Base-by-base conservation (phyloP, 2,797 vertebrate genomes). In the Xenopus petersii region DNA sequence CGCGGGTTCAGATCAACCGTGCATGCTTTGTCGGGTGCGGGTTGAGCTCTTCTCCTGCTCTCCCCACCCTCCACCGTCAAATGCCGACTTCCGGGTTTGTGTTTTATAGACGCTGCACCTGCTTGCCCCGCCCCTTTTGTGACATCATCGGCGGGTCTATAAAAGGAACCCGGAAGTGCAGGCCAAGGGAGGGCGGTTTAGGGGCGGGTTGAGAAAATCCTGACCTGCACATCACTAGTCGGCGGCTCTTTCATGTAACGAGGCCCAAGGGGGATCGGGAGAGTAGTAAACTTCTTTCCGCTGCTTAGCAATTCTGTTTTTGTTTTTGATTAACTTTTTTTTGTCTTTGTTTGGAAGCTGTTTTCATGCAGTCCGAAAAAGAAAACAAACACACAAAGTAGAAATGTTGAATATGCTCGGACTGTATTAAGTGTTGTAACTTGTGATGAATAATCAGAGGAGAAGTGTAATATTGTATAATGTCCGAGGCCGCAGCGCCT, bases 281-380 rank as follows among this genome's bases (percentile, higher is more conserved):
- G 92, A 93, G 93, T 90, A 94, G 93, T 92, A 87, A 93, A 93
- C 90, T 90, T 85, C 90, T 87, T 85, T 49, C 89, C 89, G 93
- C 93, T 94, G 93, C 93, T 94, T 91, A 89, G 86, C 89, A 87
- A 82, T 86, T 83, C 88, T 84, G 85, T 85, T 86, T 87, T 84
- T 89, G 3, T 59, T 21, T 6, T 59, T 21, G 24, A 85, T 30
- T 68, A 26, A 60, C 67, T 48, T 80, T 60, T 8, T 74, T 66
- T 64, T 69, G 89, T 84, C 2, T 30, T 30, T 30, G 85, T 89
- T 89, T 88, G 87, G 87, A 89, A 86, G 86, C 86, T 86, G 21
- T 71, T 89, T 87, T 62, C 60, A 36, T 64, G 47, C 76, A 68
- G 71, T 74, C 76, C 64, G 54, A 66, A 55, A 62, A 67, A 12